Percentiles rank a stretch among this genome's conserved stretches.
Evolutionary conservation across 2,888 invertebrate genomes (phyloP).

Genomic region (Zaprionus obscuricornis): DNA sequence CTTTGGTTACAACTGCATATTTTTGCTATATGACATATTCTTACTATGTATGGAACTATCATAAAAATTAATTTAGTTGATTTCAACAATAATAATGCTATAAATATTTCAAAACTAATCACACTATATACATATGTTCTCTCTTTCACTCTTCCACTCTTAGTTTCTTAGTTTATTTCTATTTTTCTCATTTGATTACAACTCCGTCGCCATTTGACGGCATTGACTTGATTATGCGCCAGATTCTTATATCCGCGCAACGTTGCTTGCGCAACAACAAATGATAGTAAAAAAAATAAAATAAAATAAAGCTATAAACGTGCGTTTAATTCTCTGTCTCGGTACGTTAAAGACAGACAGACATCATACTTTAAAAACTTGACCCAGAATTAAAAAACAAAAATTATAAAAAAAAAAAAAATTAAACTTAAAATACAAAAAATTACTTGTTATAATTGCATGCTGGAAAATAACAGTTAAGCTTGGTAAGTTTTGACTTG

Average conservation of each 20-base stretch:
- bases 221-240: no score
- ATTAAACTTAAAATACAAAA: conserved; percentile 26
- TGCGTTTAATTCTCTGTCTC: conserved; percentile 12
- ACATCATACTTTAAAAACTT: conserved; percentile 26
- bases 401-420: conserved; percentile 31
- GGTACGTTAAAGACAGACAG: no score
- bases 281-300: neutral
- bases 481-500: conserved; percentile 32
- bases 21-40: no score
- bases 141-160: neutral
- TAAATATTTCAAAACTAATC: conserved; percentile 19
- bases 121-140: neutral
- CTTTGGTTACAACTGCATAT: no score
- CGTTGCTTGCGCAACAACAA: no score
- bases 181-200: conserved; percentile 11
- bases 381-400: conserved; percentile 34
- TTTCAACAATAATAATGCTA: conserved; percentile 32
- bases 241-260: no score
- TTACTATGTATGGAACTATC: no score
- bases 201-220: conserved; percentile 49
- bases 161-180: no score
- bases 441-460: conserved; percentile 10
- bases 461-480: conserved; percentile 27
- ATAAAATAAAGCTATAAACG: conserved; percentile 3
- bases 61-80: no score